These are phyloP conservation scores for Pseudanteris insignis DNA, from an alignment of 2,888 invertebrate species.

Conservation along the genomic window DNA sequence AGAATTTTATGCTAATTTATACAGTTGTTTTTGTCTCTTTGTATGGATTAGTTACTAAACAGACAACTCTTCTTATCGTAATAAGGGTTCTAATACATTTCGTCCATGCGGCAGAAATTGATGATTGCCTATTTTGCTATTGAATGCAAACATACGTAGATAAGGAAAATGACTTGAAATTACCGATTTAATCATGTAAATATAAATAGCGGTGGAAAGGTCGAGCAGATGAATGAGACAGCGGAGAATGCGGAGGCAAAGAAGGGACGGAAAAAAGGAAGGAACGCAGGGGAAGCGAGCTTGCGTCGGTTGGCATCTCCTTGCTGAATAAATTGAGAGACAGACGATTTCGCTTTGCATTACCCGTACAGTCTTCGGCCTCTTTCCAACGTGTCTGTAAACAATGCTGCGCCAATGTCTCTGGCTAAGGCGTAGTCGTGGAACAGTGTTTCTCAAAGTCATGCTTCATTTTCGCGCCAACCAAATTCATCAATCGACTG, in stretches of 20 bases:
- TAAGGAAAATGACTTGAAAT: constrained; percentile 4
- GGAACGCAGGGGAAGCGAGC: constrained; percentile 17
- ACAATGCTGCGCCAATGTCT: constrained; percentile 57
- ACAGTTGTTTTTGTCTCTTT: no score
- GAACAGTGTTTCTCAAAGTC: constrained; percentile 53
- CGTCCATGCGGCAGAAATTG: no score
- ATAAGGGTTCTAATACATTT: no score
- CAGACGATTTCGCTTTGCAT: constrained; percentile 46
- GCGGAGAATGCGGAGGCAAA: constrained; percentile 10
- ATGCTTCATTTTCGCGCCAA: no score
- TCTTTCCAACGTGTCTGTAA: constrained; percentile 49
- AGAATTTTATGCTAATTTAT: no score
- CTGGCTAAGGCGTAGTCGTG: constrained; percentile 56
- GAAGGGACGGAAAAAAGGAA: constrained; percentile 12
- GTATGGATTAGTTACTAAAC: no score
- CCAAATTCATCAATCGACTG: no score
- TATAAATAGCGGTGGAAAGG: constrained; percentile 12
- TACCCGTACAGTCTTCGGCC: constrained; percentile 38
- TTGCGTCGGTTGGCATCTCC: constrained; percentile 40
- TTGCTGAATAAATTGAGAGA: constrained; percentile 51
- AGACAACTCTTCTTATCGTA: no score
- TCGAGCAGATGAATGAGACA: constrained; percentile 18
- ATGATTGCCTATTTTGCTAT: no score
- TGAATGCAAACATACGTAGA: no score
- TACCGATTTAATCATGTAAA: constrained; percentile 31